Percentiles rank a stretch among this genome's conserved stretches.
Conservation (phyloP, 2,888 invertebrate genomes). For the Nomada fabriciana region DNA sequence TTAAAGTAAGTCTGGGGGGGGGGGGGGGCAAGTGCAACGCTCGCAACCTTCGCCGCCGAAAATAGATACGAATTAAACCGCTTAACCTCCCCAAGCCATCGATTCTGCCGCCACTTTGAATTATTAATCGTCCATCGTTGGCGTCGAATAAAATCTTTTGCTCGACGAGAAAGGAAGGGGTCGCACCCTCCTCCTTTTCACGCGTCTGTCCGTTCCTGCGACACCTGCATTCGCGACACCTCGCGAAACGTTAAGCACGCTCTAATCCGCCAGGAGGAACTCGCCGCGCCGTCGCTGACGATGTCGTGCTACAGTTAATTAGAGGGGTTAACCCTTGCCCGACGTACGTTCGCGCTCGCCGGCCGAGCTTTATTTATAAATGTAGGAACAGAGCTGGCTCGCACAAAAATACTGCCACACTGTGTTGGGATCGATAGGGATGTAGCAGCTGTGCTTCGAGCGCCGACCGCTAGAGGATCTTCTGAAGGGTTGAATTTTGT, state of each 20-base stretch:
- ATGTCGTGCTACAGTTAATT: constrained; percentile 7
- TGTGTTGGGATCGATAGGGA: constrained; percentile 17
- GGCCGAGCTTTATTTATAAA: constrained; percentile 24
- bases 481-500: background rate
- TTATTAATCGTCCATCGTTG: constrained; percentile 38
- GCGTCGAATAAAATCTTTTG: constrained; percentile 20
- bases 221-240: constrained; percentile 2
- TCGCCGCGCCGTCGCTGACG: background rate
- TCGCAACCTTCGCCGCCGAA: constrained; percentile 26
- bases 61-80: constrained; percentile 43
- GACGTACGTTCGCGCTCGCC: background rate
- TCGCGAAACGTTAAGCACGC: constrained; percentile 6
- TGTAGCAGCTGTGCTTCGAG: background rate
- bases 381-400: background rate
- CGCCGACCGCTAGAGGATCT: background rate
- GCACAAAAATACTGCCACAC: constrained; percentile 9
- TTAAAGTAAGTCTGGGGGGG: constrained; percentile 9
- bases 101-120: constrained; percentile 36
- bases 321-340: constrained; percentile 9
- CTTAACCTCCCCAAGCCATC: constrained; percentile 35
- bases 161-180: background rate
- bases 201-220: background rate
- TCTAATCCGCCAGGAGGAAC: constrained; percentile 9
- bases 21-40: background rate
- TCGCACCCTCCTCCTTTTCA: constrained; percentile 17